Base-by-base conservation (phyloP, 2,797 vertebrate species). In the Peromyscus aztecus region DNA sequence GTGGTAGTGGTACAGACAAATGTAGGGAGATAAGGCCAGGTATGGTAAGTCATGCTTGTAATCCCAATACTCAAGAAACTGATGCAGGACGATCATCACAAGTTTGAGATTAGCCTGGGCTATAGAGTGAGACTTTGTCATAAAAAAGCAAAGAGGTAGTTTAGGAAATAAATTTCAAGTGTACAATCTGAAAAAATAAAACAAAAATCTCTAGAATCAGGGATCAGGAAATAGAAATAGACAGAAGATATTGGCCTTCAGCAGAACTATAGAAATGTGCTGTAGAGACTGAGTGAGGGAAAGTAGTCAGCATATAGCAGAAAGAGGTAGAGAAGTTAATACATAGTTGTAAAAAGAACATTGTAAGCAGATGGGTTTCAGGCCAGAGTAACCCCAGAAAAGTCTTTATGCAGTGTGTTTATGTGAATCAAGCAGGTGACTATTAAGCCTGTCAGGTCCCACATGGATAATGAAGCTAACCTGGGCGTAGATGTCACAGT, bases 401-500 rank as follows among this genome's bases (percentile, higher is more conserved):
- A 87, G 90, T 94, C 88, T 7, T 2, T n/a, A 31, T 90, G 19
- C 4, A 65, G 92, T 49, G 85, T 77, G 37, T 95, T 92, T 61
- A 31, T 37, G 34, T 67, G 43, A 97, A 88, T 85, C 85, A 95
- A 92, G 31, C 49, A 97, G 63, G 49, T 71, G 31, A 89, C 13
- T 73, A 86, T 52, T 90, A 94, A 93, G 71, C 76, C 11, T 55
- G 8, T 96, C 37, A 95, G 37, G 67, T 94, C 37, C 37, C 73
- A 40, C 61, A 77, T 83, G n/a, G n/a, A 63, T 80, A 95, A 82
- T 82, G 61, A 96, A 93, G 24, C 34, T 83, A 31, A 91, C 27
- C n/a, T 94, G 34, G 40, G 37, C 84, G 75, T 91, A 85, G 85
- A n/a, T 94, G 71, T 90, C 40, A 90, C 61, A 93, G 40, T 95